Conservation (phyloP, 2,113 vertebrate species). For the Ramphastos sulfuratus region DNA sequence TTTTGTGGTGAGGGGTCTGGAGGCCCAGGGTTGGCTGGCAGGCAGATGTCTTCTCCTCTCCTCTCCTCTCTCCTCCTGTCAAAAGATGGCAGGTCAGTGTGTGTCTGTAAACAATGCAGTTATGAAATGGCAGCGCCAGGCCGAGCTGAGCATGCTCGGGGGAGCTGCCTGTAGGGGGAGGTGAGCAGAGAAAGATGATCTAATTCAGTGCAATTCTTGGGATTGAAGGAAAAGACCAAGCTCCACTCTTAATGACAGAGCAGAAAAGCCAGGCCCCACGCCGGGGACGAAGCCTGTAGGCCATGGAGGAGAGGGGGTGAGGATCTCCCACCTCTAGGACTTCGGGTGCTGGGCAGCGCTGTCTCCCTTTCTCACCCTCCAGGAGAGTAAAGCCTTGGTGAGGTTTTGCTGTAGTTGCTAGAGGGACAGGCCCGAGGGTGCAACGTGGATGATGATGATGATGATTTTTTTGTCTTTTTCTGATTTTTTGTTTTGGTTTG, state of each 20-base stretch:
- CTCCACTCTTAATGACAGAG: slow-evolving; percentile 75
- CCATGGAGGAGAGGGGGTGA: slow-evolving; percentile 55
- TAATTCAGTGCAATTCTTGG: slow-evolving; percentile 72
- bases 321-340: slow-evolving; percentile 46
- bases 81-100: slow-evolving; percentile 65
- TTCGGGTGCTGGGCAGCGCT: slow-evolving; percentile 49
- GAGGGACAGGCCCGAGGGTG: slow-evolving; percentile 61
- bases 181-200: slow-evolving; percentile 66
- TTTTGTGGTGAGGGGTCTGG: neutral
- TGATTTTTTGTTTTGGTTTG: neutral
- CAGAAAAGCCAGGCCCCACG: slow-evolving; percentile 65
- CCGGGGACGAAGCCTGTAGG: slow-evolving; percentile 60
- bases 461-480: neutral
- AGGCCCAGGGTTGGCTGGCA: neutral
- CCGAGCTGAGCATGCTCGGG: slow-evolving; percentile 76
- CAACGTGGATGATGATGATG: neutral
- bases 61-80: slow-evolving; percentile 24
- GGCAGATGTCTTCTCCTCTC: neutral
- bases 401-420: slow-evolving; percentile 51
- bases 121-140: slow-evolving; percentile 86
- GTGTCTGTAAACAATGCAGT: slow-evolving; percentile 86
- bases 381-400: slow-evolving; percentile 65
- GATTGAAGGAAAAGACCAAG: slow-evolving; percentile 73
- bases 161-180: slow-evolving; percentile 83
- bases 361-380: slow-evolving; percentile 36